Conservation (phyloP, 35 echinoderm and acorn worm genomes). For the Lytechinus variegatus region DNA sequence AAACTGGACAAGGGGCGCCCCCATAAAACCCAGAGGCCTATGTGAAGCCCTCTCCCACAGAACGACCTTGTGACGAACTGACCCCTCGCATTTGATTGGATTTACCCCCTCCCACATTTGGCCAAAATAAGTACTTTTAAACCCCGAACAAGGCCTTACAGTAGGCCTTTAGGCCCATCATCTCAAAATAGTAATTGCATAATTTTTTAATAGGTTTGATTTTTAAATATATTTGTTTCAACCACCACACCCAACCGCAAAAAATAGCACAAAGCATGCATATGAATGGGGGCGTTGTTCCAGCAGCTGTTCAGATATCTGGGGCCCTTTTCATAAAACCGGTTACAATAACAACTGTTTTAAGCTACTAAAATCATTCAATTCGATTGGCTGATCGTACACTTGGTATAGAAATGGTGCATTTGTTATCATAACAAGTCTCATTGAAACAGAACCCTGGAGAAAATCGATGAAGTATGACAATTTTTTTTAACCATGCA, state of each 20-base stretch:
- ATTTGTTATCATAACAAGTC: no score
- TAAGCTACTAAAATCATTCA: no score
- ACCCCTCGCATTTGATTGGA: neutral
- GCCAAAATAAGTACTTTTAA: neutral
- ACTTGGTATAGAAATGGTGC: no score
- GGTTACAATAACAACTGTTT: no score
- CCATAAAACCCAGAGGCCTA: neutral
- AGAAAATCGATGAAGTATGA: neutral
- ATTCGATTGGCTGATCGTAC: no score
- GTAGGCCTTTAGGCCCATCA: neutral
- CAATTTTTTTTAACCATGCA: neutral
- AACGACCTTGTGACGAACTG: neutral
- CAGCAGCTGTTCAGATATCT: neutral
- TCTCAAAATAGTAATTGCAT: neutral
- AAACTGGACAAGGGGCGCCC: neutral
- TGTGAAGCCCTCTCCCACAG: neutral
- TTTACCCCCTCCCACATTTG: neutral
- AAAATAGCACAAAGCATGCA: neutral
- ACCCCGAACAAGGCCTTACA: neutral
- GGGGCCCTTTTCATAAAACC: no score
- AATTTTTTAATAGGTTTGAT: neutral
- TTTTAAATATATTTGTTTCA: neutral
- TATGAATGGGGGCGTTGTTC: neutral
- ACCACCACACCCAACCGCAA: neutral
- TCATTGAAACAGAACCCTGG: no score